These are phyloP conservation scores for Mylabris phalerata DNA, from an alignment of 1,140 invertebrate species.

Conservation along the genomic window DNA sequence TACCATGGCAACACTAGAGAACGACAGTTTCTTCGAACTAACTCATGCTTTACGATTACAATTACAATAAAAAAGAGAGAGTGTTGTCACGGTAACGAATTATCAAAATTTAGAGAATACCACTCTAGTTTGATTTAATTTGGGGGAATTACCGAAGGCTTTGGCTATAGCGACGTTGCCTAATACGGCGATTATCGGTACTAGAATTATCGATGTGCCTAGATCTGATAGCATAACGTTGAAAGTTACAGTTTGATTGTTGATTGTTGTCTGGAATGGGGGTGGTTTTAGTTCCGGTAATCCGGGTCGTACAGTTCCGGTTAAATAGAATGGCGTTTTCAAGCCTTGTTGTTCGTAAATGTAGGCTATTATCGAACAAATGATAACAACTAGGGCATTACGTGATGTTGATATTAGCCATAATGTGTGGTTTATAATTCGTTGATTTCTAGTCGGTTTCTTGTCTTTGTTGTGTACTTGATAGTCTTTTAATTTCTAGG, in stretches of 20 bases:
- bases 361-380: slow-evolving; percentile 54
- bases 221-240: slow-evolving; percentile 51
- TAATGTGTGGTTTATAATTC: slow-evolving; percentile 48
- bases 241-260: slow-evolving; percentile 45
- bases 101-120: neutral
- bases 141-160: slow-evolving; percentile 59
- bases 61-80: too few relatives aligned
- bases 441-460: slow-evolving; percentile 40
- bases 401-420: slow-evolving; percentile 73
- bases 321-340: slow-evolving; percentile 55
- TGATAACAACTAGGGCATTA: slow-evolving; percentile 69
- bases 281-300: slow-evolving; percentile 54
- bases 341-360: slow-evolving; percentile 40
- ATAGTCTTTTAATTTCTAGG: slow-evolving; percentile 58
- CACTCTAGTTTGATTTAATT: too few relatives aligned
- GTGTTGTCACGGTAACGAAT: neutral
- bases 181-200: slow-evolving; percentile 75
- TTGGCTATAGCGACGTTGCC: slow-evolving; percentile 84
- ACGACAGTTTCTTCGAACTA: too few relatives aligned
- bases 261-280: slow-evolving; percentile 52
- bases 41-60: too few relatives aligned
- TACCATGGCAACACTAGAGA: neutral
- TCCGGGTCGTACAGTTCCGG: slow-evolving; percentile 56
- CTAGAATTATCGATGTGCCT: slow-evolving; percentile 65
- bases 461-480: slow-evolving; percentile 21